Base-by-base conservation (phyloP, 2,888 invertebrate genomes). In the Dynastes tityus region DNA sequence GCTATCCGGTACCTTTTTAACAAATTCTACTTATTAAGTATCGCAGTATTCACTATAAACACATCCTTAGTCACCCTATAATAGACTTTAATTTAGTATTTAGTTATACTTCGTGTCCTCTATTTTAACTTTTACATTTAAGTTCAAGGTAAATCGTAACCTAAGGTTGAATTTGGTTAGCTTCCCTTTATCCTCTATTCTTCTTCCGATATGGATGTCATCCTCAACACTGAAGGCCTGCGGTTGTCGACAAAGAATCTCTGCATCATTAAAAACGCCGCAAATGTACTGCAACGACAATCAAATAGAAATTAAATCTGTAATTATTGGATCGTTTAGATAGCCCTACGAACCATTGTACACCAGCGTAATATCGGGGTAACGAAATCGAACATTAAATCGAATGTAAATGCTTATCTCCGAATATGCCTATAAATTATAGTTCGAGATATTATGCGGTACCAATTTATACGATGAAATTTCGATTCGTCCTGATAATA, bases 291-390 rank as follows among this genome's bases (percentile, higher is more conserved):
- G 5, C 55, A 1, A 55, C 8, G 55, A 55, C 2, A 55, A 55
- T 55, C 55, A 55, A 55, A 55, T 16, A n/a, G n/a, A n/a, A 55
- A 55, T n/a, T 55, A 55, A 55, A 55, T 55, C n/a, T n/a, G n/a
- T 55, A 55, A 55, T 55, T 55, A 55, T 16, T 16, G 55, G 55
- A n/a, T 55, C 55, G 55, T 55, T 55, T 55, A 55, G 55, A 55
- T 55, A 55, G n/a, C 16, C 2, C 16, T 16, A 2, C 55, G 4
- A n/a, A 55, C 55, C 1, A 13, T 55, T 16, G 16, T 16, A 55
- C 6, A 55, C 55, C 55, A n/a, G 13, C n/a, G 16, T 55, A 55
- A n/a, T 2, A n/a, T n/a, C n/a, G 6, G 13, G n/a, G 16, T 55
- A 55, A 55, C 55, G 13, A 55, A 55, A 55, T 55, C 55, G 55